Conservation (phyloP, 2,797 vertebrate species). For the Xenops minutus region DNA sequence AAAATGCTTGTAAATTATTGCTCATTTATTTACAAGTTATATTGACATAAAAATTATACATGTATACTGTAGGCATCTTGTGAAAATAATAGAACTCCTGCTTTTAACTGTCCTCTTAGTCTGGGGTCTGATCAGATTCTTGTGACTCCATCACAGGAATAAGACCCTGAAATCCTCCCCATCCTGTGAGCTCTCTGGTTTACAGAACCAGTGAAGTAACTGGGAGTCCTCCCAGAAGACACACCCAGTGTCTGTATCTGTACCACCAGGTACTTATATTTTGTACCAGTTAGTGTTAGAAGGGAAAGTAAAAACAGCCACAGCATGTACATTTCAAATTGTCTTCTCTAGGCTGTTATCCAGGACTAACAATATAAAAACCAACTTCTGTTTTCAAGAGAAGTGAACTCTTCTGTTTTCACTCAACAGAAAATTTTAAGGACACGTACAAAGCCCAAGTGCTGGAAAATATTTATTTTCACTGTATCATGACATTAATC, state of each 20-base stretch:
- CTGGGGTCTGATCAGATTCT: neutral
- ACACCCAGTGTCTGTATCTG: neutral
- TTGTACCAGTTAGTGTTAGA: neutral
- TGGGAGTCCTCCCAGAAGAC: neutral
- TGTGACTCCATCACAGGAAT: neutral
- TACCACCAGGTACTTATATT: neutral
- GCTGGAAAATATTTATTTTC: constrained; percentile 42
- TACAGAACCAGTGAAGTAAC: neutral
- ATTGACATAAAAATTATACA: neutral
- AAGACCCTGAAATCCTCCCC: neutral
- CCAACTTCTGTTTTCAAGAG: neutral
- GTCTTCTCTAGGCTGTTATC: neutral
- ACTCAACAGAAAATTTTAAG: neutral
- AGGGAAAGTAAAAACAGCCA: neutral
- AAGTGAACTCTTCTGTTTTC: neutral
- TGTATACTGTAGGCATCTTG: neutral
- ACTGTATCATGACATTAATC: neutral
- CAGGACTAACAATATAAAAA: neutral
- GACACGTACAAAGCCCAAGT: neutral
- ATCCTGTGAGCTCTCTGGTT: neutral
- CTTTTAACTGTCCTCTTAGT: neutral
- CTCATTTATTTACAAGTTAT: neutral
- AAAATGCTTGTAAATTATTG: neutral
- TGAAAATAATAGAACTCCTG: neutral
- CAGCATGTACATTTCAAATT: neutral